Evolutionary conservation across 2,113 vertebrate species (phyloP), one percentile per base, ranked within the genome.

Genomic region (Haplochromis burtoni): DNA sequence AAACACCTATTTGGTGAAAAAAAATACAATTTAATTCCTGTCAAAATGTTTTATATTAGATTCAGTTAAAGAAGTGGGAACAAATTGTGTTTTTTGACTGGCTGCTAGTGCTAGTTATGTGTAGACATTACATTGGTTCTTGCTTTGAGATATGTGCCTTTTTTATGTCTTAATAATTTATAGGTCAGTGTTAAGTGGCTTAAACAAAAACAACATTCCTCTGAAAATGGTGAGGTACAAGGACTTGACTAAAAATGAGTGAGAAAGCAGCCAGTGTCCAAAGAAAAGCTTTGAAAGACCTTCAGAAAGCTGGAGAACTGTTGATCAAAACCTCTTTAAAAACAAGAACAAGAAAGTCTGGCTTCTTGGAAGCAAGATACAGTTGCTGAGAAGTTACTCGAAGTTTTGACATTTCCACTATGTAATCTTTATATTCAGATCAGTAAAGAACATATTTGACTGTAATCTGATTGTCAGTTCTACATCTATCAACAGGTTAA

Each of bases 21-120:
- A 66, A 66, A 66, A 38, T n/a, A 38, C 17, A 38, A 66, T 35
- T 38, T 66, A 38, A 66, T 38, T 66, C 31, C 31, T 66, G 31
- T 38, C 31, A 66, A 66, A 35, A 38, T 66, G 31, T 35, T n/a
- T 66, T 66, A 66, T 66, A 66, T 66, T 38, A 12, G 61, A 38
- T 66, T 38, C 31, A 66, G 0, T 12, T 38, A 66, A 35, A 66
- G 31, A 66, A 66, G 16, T 66, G 17, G 31, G 61, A n/a, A 66
- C 61, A 66, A 66, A 66, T 12, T 66, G 31, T 38, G 31, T 2
- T 38, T 38, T 66, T 66, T 35, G 16, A 63, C 29, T 11, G 61
- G 0, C 31, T 35, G 61, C 31, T 66, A 35, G 0, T 35, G 59
- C 31, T 35, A 38, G 11, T 21, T 68, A 68, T 21, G 63, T 68